Evolutionary conservation across 2,113 vertebrate genomes (phyloP).

Genomic region (Proterorhinus semilunaris): DNA sequence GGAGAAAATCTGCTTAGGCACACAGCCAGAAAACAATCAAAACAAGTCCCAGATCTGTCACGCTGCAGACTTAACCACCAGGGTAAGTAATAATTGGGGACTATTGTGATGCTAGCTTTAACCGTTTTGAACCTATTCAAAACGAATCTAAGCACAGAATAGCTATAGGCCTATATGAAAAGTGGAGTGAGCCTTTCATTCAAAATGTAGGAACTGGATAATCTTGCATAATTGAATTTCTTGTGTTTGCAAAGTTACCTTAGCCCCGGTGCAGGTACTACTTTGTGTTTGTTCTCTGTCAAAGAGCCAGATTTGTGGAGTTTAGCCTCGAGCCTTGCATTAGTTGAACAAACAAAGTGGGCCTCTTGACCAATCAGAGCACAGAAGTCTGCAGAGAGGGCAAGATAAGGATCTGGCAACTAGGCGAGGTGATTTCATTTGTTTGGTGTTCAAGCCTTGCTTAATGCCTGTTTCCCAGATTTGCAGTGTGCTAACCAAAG

Average conservation of each 20-base stretch:
- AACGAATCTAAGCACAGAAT: too few species aligned
- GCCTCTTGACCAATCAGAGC: not conserved
- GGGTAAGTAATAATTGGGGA: conserved; percentile 7
- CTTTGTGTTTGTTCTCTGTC: conserved; percentile 1
- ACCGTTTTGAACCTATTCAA: too few species aligned
- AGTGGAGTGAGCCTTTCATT: too few species aligned
- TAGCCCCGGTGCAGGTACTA: not conserved
- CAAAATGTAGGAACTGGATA: too few species aligned
- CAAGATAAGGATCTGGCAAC: not conserved
- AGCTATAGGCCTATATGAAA: too few species aligned
- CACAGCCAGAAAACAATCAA: conserved; percentile 1
- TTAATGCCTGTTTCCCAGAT: not conserved
- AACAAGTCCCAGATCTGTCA: not conserved
- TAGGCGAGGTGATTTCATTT: not conserved
- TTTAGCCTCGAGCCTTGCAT: not conserved
- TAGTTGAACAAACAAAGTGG: conserved; percentile 1
- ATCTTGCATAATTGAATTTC: too few species aligned
- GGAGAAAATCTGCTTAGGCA: not conserved
- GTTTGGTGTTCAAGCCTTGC: not conserved
- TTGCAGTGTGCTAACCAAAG: not conserved
- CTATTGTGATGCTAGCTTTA: not conserved
- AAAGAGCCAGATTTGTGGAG: not conserved
- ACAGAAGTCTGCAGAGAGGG: not conserved
- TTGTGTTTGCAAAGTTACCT: not conserved
- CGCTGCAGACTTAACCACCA: not conserved